Conservation (phyloP, 2,797 vertebrate genomes). For the Netta rufina region DNA sequence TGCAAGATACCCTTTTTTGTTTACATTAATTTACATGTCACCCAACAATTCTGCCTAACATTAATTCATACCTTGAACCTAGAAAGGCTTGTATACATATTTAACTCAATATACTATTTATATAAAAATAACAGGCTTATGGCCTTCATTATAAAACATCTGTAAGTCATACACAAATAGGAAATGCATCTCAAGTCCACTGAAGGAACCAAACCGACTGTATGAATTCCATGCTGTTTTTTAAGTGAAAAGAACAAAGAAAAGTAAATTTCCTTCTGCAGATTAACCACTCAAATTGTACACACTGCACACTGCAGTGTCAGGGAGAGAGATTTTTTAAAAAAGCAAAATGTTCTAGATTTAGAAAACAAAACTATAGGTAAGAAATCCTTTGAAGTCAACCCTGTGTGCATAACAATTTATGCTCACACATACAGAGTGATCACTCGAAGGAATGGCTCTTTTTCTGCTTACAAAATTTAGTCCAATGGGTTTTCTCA, state of each 20-base stretch:
- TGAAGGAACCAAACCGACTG: background rate
- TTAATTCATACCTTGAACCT: background rate
- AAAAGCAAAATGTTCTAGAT: background rate
- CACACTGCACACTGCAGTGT: background rate
- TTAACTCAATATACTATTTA: background rate
- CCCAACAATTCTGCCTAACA: background rate
- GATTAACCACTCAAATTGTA: background rate
- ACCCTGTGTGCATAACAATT: background rate
- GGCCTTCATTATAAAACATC: constrained; percentile 38
- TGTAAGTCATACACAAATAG: background rate
- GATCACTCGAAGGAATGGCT: background rate
- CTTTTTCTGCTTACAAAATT: background rate
- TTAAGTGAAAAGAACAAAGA: constrained; percentile 30
- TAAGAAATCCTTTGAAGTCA: constrained; percentile 27
- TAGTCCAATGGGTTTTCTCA: background rate
- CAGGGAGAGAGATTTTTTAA: background rate
- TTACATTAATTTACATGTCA: background rate
- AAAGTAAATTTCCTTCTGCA: background rate
- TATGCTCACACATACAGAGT: background rate
- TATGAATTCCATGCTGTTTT: background rate
- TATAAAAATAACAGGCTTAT: background rate
- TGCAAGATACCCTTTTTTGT: background rate
- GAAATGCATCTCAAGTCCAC: background rate
- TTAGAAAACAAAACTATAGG: background rate
- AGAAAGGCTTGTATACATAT: background rate